Evolutionary conservation across 2,113 vertebrate species (phyloP), one percentile per base, ranked within the genome.

Genomic region (Callipepla californica): DNA sequence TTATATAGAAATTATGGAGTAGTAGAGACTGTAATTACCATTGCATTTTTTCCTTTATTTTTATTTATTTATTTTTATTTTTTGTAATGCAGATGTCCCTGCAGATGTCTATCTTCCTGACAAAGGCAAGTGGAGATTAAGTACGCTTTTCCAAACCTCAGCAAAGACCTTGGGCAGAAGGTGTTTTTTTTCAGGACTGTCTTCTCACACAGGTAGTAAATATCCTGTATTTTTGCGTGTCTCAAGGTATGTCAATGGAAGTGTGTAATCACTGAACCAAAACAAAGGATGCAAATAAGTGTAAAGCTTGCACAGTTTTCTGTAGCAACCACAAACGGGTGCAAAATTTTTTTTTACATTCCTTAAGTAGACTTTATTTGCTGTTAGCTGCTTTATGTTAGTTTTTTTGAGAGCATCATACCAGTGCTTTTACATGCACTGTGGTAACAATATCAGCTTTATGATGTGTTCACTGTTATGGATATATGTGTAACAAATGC

Each of bases 1-100:
- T 96, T 95, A 50, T 80, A 89, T 80, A 92, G 86, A 96, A 94
- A 85, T 88, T 75, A 45, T 57, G 40, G 73, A 86, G 89, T 90
- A 8, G 2, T 87, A 28, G 57, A 40, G 62, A 47, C 42, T 12
- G 45, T 85, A 89, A 58, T 92, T 91, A 50, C 59, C 14, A 25
- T 45, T 53, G 16, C 23, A 48, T 87, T 94, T 85, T 83, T 80
- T 68, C 65, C 8, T 82, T 93, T 83, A 76, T 84, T 68, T 69
- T 87, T 94, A 36, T 36, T 36, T 36, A 36, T 36, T 36, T 36
- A 36, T 77, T 83, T 86, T 73, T 57, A 34, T 23, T 23, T 23
- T 59, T 82, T 65, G 95, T 94, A 74, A 78, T 73, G 59, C 20
- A 68, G 48, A 85, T 80, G 22, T 45, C 15, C 48, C n/a, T 85